phyloP scores from a whole-genome alignment of 1,140 invertebrate species.

The Eulimnadia texana region DNA sequence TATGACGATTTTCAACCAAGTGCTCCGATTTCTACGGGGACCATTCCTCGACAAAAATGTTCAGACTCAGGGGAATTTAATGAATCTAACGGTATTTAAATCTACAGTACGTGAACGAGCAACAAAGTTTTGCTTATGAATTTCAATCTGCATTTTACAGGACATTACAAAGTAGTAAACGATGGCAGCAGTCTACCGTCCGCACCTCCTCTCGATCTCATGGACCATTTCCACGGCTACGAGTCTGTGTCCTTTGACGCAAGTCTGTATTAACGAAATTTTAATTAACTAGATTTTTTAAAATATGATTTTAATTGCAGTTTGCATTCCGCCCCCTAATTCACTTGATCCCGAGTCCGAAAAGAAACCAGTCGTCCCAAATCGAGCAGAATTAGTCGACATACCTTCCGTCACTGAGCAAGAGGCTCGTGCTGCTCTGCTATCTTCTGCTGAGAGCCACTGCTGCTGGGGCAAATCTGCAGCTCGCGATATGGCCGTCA shows the following conservation, averaged over 20 bases:
- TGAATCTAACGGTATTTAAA: background rate
- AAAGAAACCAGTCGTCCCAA: conserved; percentile 12
- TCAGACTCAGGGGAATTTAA: background rate
- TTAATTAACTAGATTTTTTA: no score
- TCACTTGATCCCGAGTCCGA: conserved; percentile 14
- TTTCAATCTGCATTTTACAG: no score
- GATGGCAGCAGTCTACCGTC: conserved; percentile 30
- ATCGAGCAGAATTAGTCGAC: conserved; percentile 18
- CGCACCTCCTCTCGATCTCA: conserved; percentile 34
- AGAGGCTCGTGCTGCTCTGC: conserved; percentile 34
- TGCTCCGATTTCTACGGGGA: background rate
- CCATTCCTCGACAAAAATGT: background rate
- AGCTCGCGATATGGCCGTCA: conserved; percentile 35
- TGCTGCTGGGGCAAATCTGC: conserved; percentile 40
- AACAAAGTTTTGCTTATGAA: no score
- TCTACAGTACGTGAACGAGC: background rate
- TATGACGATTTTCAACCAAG: background rate
- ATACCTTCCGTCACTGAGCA: conserved; percentile 32
- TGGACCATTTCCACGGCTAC: conserved; percentile 35
- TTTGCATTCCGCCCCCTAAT: conserved; percentile 22
- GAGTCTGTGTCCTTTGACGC: conserved; percentile 34
- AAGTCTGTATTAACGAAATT: conserved; percentile 28
- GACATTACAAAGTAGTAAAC: conserved; percentile 27
- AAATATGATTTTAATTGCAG: no score
- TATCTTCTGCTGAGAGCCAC: conserved; percentile 32